Evolutionary conservation across 64 coral and sea anemone genomes (phyloP), one percentile per base, ranked within the genome.

Genomic region (Astreopora myriophthalma): DNA sequence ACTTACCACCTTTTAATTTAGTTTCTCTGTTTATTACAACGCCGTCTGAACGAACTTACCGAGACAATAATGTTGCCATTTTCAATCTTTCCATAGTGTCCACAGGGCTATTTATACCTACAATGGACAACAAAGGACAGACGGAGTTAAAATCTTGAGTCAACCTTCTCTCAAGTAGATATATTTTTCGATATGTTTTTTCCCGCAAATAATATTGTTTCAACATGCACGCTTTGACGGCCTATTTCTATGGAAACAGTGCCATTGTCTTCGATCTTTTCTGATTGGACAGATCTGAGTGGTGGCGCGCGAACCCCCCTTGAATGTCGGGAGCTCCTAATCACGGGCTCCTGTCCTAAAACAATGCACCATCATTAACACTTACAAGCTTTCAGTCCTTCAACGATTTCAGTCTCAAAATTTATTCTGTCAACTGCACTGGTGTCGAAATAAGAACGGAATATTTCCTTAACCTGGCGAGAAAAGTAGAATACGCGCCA

Each of bases 391-490:
- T 91, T 93, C 22, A 96, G 52, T 44, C 92, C 95, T 48, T 90
- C 66, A 3, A 91, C 92, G 8, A 96, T 84, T 69, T 94, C 85
- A 8, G 79, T 12, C 22, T 96, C 91, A 91, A 96, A 96, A 16
- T 96, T 96, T 25, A 96, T 96, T 86, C 95, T 96, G 51, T 96
- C 95, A 28, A 94, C 65, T 34, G 95, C 95, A 32, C 81, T 71
- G 7, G 72, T 84, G 69, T 96, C 95, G 87, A 96, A 96, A 72
- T 96, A 96, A 2, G 86, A 94, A 72, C 86, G 90, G 86, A 90
- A 96, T 38, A 96, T 96, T 90, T 96, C 95, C 58, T 90, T 80
- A 35, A 92, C 95, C 95, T 96, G 69, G 0, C 19, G 46, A 51
- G 37, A 79, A 79, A 79, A 26, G 11, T 79, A 12, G 3, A 79